These are phyloP conservation scores for Tretioscincus oriximinensis DNA, from an alignment of 2,113 vertebrate genomes.

Conservation along the genomic window DNA sequence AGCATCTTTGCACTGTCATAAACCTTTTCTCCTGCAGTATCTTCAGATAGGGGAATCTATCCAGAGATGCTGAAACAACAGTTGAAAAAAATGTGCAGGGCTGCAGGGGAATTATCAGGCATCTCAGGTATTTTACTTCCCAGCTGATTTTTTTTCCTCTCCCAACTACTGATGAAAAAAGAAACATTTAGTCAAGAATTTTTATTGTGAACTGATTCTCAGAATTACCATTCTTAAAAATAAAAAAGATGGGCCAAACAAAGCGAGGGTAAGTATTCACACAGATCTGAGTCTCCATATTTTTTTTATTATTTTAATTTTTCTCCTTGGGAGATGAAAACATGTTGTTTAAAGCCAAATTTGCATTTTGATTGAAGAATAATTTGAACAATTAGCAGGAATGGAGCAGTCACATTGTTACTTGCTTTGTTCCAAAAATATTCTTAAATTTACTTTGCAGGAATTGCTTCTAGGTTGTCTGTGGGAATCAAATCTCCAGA, in stretches of 20 bases:
- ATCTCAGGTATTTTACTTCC: too few species aligned
- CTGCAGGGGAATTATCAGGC: too few species aligned
- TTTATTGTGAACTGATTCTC: neutral
- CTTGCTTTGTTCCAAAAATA: too few species aligned
- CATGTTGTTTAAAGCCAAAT: too few species aligned
- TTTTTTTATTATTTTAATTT: neutral
- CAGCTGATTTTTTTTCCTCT: too few species aligned
- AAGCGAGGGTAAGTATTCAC: too few species aligned
- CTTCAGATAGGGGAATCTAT: constrained; percentile 30
- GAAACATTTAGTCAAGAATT: constrained; percentile 41
- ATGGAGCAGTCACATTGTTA: too few species aligned
- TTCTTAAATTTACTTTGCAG: too few species aligned
- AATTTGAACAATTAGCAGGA: too few species aligned
- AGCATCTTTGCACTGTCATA: constrained; percentile 60
- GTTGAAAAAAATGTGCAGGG: constrained; percentile 33
- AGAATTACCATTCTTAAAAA: neutral
- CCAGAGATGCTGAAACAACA: constrained; percentile 43
- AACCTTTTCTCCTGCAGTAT: constrained; percentile 53
- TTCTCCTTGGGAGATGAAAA: neutral
- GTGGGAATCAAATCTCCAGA: too few species aligned
- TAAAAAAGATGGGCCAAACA: neutral
- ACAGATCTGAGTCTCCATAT: neutral
- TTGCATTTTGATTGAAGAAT: too few species aligned
- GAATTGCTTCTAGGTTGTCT: too few species aligned
- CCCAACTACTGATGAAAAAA: accelerated